Conservation (phyloP, 2,113 vertebrate species). For the Phoxinus phoxinus region DNA sequence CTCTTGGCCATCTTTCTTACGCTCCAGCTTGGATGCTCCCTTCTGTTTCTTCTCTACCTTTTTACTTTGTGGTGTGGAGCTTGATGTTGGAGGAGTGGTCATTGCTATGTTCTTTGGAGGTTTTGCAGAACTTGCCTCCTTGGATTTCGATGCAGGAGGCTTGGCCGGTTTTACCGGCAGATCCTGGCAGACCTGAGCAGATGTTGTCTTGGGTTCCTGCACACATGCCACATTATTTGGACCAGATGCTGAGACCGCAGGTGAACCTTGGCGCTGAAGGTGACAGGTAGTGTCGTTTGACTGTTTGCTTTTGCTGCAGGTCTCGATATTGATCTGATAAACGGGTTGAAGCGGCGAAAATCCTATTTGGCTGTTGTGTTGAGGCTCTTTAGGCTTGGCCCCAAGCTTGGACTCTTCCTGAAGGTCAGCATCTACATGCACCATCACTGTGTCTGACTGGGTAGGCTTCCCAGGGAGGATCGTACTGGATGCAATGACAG, state of each 20-base stretch:
- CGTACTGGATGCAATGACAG: constrained; percentile 18
- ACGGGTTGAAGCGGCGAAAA: constrained; percentile 66
- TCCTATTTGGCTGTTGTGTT: constrained; percentile 62
- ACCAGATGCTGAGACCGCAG: neutral
- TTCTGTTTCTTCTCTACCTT: constrained; percentile 59
- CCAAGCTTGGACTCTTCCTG: constrained; percentile 62
- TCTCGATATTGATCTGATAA: constrained; percentile 75
- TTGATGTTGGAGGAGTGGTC: constrained; percentile 54
- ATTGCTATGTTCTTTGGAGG: constrained; percentile 55
- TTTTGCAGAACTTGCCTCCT: neutral
- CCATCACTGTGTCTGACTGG: constrained; percentile 46
- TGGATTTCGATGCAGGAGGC: constrained; percentile 53
- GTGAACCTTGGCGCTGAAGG: constrained; percentile 6
- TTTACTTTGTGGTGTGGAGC: constrained; percentile 52
- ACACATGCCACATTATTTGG: constrained; percentile 19
- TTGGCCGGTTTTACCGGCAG: constrained; percentile 56
- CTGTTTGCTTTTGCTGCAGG: constrained; percentile 56
- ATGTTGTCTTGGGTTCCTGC: constrained; percentile 1
- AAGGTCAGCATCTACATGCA: constrained; percentile 60
- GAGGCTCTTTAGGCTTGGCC: constrained; percentile 60
- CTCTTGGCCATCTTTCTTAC: constrained; percentile 56
- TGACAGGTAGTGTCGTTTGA: constrained; percentile 28
- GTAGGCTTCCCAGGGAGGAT: neutral
- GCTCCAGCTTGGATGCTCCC: constrained; percentile 63
- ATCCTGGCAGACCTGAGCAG: constrained; percentile 26